These are phyloP conservation scores for Thymelicus sylvestris DNA, from an alignment of 2,888 invertebrate genomes.

Conservation along the genomic window DNA sequence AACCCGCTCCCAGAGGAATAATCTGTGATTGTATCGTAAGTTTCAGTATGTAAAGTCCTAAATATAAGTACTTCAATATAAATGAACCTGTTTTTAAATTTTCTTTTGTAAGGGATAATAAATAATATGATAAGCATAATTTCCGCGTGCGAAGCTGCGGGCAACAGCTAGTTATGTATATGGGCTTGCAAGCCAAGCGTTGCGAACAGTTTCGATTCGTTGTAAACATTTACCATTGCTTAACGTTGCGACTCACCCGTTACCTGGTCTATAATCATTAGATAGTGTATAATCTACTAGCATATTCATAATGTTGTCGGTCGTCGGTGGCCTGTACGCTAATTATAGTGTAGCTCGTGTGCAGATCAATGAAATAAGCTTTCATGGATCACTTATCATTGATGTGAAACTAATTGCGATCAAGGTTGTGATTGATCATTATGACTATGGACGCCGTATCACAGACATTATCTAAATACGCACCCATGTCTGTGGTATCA, in stretches of 20 bases:
- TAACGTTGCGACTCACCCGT: conserved; percentile 45
- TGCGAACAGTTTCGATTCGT: conserved; percentile 57
- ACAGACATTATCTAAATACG: no score
- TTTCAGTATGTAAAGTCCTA: no score
- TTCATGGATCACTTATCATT: not conserved
- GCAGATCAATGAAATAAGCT: not conserved
- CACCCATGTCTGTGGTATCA: no score
- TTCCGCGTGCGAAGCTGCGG: no score
- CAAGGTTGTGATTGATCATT: not conserved
- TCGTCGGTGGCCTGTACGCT: not conserved
- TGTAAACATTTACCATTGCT: conserved; percentile 57
- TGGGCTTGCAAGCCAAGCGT: conserved; percentile 53
- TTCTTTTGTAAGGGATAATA: no score
- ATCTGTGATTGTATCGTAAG: no score
- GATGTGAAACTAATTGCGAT: not conserved
- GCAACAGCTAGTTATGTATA: no score
- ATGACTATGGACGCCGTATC: no score
- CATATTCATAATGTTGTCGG: not conserved
- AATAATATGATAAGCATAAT: no score
- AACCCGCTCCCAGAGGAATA: no score
- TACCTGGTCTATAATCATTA: not conserved
- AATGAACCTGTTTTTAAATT: no score
- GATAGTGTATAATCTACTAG: not conserved
- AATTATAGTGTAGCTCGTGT: not conserved
- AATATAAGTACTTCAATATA: no score